Evolutionary conservation across 2,888 invertebrate species (phyloP).

Genomic region (Neria commutata): DNA sequence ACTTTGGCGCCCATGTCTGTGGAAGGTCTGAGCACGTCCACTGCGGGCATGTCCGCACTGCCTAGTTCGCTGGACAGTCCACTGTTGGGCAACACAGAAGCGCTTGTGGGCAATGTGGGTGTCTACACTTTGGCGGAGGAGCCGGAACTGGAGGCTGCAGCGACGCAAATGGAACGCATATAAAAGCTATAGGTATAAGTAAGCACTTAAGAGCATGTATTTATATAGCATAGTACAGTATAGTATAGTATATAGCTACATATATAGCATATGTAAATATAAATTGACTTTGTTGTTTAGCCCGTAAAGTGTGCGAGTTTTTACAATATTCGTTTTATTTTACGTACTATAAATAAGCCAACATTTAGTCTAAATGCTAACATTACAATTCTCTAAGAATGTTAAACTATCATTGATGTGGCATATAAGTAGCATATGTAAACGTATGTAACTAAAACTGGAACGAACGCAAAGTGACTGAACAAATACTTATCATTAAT

Average conservation of each 20-base stretch:
- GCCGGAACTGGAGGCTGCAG: slow-evolving; percentile 65
- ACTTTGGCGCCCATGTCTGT: slow-evolving; percentile 8
- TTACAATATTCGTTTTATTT: too few species aligned
- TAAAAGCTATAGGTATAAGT: slow-evolving; percentile 27
- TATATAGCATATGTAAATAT: neutral
- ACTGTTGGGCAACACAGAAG: slow-evolving; percentile 44
- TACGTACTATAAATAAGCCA: too few species aligned
- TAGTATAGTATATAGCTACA: neutral
- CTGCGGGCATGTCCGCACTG: slow-evolving; percentile 31
- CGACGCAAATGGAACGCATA: slow-evolving; percentile 53
- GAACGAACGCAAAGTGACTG: neutral
- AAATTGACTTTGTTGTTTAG: neutral
- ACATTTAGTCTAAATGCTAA: neutral
- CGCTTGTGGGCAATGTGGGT: slow-evolving; percentile 64
- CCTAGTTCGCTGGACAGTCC: slow-evolving; percentile 40
- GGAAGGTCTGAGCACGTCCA: slow-evolving; percentile 21
- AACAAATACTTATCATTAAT: neutral
- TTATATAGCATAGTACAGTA: neutral
- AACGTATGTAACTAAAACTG: neutral
- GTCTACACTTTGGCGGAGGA: slow-evolving; percentile 67
- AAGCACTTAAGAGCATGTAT: neutral
- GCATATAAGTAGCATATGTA: neutral
- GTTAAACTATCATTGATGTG: neutral
- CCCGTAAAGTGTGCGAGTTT: too few species aligned
- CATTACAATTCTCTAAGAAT: too few species aligned